A percentile compares a stretch with the other conserved stretches of the same genome.
phyloP scores from a whole-genome alignment of 2,888 invertebrate species.

The Drosophila longiperda region DNA sequence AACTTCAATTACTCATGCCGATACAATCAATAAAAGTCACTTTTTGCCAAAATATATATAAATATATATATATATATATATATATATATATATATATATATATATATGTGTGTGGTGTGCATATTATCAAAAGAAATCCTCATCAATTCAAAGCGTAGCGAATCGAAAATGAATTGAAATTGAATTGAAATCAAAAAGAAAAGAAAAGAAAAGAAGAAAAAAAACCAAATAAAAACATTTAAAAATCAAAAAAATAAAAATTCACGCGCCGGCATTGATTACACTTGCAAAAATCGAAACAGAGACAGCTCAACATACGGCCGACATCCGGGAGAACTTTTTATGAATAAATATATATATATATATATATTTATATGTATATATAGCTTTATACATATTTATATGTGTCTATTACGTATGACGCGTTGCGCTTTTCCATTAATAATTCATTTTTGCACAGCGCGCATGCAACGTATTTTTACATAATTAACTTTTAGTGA shows the following conservation, averaged over 20 bases:
- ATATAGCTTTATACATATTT: neutral
- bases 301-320: conserved; percentile 4
- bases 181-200: conserved; percentile 45
- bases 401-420: neutral
- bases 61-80: neutral
- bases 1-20: conserved; percentile 65
- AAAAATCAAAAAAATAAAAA: conserved; percentile 8
- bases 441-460: conserved; percentile 73
- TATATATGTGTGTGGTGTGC: neutral
- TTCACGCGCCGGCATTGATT: conserved; percentile 50
- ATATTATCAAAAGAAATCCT: conserved; percentile 30
- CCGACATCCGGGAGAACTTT: conserved; percentile 70
- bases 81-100: too few species aligned
- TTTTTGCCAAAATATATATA: conserved; percentile 18
- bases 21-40: conserved; percentile 70
- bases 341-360: conserved; percentile 10
- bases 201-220: conserved; percentile 25
- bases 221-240: neutral
- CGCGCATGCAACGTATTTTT: conserved; percentile 56
- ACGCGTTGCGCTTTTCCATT: conserved; percentile 36
- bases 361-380: conserved; percentile 3
- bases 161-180: conserved; percentile 54
- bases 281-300: conserved; percentile 70
- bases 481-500: conserved; percentile 22
- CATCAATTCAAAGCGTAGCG: conserved; percentile 51